These are phyloP conservation scores for Yponomeuta evonymella DNA, from an alignment of 2,888 invertebrate genomes.

Conservation along the genomic window DNA sequence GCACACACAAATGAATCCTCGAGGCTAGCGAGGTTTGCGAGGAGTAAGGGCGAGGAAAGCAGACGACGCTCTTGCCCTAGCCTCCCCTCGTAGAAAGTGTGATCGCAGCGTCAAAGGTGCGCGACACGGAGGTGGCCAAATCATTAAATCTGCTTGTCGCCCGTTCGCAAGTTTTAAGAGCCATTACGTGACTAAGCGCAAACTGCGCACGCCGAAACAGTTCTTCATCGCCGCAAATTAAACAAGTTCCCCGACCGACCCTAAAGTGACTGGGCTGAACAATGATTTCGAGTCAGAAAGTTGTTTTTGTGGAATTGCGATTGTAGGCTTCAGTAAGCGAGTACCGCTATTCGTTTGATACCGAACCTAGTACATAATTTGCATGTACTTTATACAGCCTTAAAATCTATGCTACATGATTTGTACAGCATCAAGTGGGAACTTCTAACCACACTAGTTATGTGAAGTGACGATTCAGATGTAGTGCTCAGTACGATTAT, in stretches of 20 bases:
- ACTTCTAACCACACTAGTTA: no score
- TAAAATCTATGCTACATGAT: no score
- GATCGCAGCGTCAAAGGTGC: background rate
- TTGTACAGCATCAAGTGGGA: no score
- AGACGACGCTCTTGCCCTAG: no score
- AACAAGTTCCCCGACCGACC: slow-evolving; percentile 49
- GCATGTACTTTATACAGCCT: no score
- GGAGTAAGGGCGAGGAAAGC: no score
- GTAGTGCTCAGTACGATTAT: no score
- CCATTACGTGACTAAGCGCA: slow-evolving; percentile 71
- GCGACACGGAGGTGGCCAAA: slow-evolving; percentile 12
- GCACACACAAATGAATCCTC: no score
- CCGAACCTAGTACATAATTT: no score
- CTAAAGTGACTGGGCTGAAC: slow-evolving; percentile 9
- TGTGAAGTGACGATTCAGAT: no score
- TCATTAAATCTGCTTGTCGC: slow-evolving; percentile 23
- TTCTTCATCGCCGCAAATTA: slow-evolving; percentile 63
- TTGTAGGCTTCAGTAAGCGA: background rate
- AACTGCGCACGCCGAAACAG: slow-evolving; percentile 34
- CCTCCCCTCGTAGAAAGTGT: no score
- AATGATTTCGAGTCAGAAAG: slow-evolving; percentile 7
- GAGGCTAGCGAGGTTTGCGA: no score
- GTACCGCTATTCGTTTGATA: background rate
- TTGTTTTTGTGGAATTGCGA: background rate
- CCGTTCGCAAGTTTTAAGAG: slow-evolving; percentile 46